phyloP scores from a whole-genome alignment of 2,888 invertebrate species.

The Dioctria rufipes region DNA sequence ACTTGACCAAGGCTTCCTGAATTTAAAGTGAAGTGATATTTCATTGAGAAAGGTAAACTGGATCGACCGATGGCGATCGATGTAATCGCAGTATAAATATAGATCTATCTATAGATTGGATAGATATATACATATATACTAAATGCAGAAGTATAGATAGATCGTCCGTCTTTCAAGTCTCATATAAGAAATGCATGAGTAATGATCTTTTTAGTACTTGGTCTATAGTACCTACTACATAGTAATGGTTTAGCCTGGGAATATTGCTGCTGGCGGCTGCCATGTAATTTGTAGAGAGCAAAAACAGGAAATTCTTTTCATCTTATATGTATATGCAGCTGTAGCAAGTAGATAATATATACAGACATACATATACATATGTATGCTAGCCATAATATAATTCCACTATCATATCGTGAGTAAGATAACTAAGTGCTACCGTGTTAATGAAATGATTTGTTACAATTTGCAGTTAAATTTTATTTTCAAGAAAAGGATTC shows the following conservation, averaged over 20 bases:
- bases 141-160: background rate
- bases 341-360: no score
- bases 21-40: background rate
- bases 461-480: no score
- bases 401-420: no score
- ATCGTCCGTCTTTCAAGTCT: background rate
- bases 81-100: background rate
- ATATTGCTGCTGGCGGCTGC: slow-evolving; percentile 1
- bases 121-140: background rate
- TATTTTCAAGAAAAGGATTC: no score
- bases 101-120: background rate
- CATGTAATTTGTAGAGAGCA: background rate
- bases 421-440: no score
- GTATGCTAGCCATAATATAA: no score
- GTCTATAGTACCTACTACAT: background rate
- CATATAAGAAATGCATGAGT: background rate
- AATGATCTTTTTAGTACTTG: background rate
- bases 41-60: background rate
- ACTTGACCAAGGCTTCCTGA: slow-evolving; percentile 4
- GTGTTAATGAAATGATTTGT: no score
- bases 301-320: background rate
- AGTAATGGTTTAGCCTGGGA: background rate
- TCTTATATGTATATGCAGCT: no score
- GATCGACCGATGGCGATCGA: background rate
- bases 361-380: no score